A percentile compares a stretch with the other conserved stretches of the same genome.
Evolutionary conservation across 2,888 invertebrate species (phyloP).

Genomic region (Drosophila kanekoi): DNA sequence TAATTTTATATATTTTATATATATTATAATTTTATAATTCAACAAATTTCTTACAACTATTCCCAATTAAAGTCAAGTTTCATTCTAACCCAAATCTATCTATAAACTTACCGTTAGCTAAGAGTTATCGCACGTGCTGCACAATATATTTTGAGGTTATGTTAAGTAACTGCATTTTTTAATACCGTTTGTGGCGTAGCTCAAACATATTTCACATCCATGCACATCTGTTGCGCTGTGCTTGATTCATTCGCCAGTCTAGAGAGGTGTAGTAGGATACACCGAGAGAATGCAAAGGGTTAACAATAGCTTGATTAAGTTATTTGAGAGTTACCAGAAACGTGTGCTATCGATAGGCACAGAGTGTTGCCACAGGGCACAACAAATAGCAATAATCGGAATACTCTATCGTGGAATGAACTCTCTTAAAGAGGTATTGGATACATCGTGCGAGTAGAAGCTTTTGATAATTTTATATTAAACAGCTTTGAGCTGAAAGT

Average conservation of each 20-base stretch:
- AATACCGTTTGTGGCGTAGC: conserved; percentile 1
- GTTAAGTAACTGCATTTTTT: conserved; percentile 21
- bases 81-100: too few relatives aligned
- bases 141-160: conserved; percentile 3
- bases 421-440: too few relatives aligned
- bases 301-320: background rate
- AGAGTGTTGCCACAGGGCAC: background rate
- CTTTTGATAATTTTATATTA: background rate
- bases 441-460: background rate
- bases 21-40: too few relatives aligned
- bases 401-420: background rate
- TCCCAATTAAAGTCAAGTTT: background rate
- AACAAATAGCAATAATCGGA: background rate
- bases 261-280: background rate
- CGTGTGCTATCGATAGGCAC: background rate
- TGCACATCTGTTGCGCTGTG: conserved; percentile 28
- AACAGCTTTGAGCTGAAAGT: too few relatives aligned
- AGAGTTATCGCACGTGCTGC: background rate
- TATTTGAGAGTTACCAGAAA: background rate
- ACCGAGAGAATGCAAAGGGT: conserved; percentile 9
- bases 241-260: conserved; percentile 8
- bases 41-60: too few relatives aligned
- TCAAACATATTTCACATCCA: conserved; percentile 20
- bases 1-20: too few relatives aligned
- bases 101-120: conserved; percentile 4